A percentile compares a stretch with the other conserved stretches of the same genome.
Conservation (phyloP, 1,140 invertebrate species). For the Drosophila littoralis region DNA sequence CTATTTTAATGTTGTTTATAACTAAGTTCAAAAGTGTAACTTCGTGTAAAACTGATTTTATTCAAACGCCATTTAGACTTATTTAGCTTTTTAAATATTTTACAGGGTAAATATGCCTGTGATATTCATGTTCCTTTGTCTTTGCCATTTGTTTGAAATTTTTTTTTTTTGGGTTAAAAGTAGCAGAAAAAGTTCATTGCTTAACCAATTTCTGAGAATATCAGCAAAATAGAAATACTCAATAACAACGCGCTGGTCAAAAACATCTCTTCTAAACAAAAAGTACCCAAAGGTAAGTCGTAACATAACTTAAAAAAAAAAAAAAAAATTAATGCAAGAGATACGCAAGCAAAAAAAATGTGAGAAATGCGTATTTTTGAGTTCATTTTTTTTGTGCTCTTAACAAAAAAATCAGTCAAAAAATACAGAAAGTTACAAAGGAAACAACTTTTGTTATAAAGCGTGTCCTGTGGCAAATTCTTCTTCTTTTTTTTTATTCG, state of each 20-base stretch:
- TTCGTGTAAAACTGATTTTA: too few relatives aligned
- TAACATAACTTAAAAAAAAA: conserved; percentile 5
- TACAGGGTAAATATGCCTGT: conserved; percentile 1
- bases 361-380: conserved; percentile 38
- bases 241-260: conserved; percentile 1
- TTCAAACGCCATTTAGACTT: too few relatives aligned
- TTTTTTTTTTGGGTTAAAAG: neutral
- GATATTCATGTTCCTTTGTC: neutral
- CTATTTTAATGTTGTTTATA: too few relatives aligned
- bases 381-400: conserved; percentile 12
- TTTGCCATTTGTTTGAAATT: neutral
- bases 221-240: neutral
- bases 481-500: conserved; percentile 29
- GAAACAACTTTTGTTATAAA: conserved; percentile 77
- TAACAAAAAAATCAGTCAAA: neutral
- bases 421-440: conserved; percentile 66
- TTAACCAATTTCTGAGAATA: neutral
- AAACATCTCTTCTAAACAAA: conserved; percentile 11
- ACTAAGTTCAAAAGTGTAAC: too few relatives aligned
- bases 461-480: conserved; percentile 80
- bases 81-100: neutral
- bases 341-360: conserved; percentile 14
- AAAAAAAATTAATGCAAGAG: conserved; percentile 17
- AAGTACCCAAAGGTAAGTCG: conserved; percentile 12
- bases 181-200: neutral